These are phyloP conservation scores for Neoitamus cyanurus DNA, from an alignment of 2,888 invertebrate genomes.

Conservation along the genomic window DNA sequence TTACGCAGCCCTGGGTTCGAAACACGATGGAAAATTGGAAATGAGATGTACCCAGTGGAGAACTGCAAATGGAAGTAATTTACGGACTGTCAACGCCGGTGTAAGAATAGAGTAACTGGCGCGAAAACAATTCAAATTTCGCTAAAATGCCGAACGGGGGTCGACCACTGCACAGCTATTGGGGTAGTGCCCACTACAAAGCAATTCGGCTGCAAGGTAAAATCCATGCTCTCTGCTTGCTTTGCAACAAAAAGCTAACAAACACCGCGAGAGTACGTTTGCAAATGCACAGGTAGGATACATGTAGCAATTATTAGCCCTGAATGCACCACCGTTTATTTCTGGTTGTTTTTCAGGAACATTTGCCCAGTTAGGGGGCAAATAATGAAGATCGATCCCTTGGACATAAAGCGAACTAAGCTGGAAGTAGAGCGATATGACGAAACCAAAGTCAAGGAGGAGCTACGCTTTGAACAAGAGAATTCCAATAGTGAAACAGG, in stretches of 20 bases:
- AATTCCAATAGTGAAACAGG: neutral
- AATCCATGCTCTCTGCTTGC: neutral
- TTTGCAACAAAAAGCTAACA: slow-evolving; percentile 1
- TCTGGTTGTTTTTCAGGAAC: neutral
- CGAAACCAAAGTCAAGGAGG: neutral
- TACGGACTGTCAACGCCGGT: neutral
- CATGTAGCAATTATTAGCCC: no score
- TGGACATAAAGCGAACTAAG: neutral
- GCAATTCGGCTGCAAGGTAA: neutral
- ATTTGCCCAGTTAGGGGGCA: neutral
- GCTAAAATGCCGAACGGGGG: neutral
- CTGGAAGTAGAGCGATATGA: neutral
- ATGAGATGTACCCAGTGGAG: neutral
- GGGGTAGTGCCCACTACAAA: neutral
- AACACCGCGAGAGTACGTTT: slow-evolving; percentile 1
- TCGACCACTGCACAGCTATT: neutral
- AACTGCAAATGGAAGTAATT: neutral
- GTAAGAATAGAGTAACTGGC: neutral
- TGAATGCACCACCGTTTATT: neutral
- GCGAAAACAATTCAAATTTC: neutral
- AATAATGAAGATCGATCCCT: neutral
- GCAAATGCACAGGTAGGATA: neutral
- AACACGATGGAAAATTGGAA: neutral
- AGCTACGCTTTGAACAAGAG: neutral
- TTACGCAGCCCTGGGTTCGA: neutral